Base-by-base conservation (phyloP, 2,888 invertebrate genomes). In the Thecophora atra region DNA sequence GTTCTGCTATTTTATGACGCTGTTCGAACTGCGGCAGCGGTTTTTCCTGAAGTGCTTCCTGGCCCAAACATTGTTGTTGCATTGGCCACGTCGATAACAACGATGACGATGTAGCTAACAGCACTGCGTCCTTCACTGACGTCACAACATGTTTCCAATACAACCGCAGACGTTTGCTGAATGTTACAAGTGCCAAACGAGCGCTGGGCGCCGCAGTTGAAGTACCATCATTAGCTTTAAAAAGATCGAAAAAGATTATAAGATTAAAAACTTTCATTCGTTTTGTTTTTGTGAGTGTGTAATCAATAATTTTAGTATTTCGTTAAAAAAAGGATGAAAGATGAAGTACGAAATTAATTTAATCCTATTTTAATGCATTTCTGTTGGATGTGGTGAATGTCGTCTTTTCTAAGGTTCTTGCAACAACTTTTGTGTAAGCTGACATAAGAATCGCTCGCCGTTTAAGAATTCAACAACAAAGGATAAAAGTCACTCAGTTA, bases 61-160 rank as follows among this genome's bases (percentile, higher is more conserved):
- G 19, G 2, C n/a, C 19, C 21, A 13, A 21, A 11, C 3, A 54
- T 2, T 11, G 1, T 1, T 54, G 54, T 54, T 21, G 4, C n/a
- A 21, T 1, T 54, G 54, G 21, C 54, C 54, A 54, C 54, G 17
- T 72, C 19, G 69, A 51, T 69, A 65, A 62, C 47, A 75, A 58
- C 66, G 74, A 56, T 63, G 70, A 72, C 75, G 75, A 73, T 72
- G 69, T 69, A 72, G 72, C 69, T 74, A 72, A 62, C 71, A 73
- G 68, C 69, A 72, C 73, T 66, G 56, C 42, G 60, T 63, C 68
- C 71, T 66, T 54, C 65, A 60, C 67, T 72, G 66, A 54, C 65
- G 56, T 58, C 60, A 64, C 24, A 30, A 58, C 11, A 7, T 56
- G 28, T 47, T 52, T 68, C 64, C 70, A 75, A 68, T 72, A 68